Evolutionary conservation across 2,797 vertebrate species (phyloP).

Genomic region (Valencia hispanica): DNA sequence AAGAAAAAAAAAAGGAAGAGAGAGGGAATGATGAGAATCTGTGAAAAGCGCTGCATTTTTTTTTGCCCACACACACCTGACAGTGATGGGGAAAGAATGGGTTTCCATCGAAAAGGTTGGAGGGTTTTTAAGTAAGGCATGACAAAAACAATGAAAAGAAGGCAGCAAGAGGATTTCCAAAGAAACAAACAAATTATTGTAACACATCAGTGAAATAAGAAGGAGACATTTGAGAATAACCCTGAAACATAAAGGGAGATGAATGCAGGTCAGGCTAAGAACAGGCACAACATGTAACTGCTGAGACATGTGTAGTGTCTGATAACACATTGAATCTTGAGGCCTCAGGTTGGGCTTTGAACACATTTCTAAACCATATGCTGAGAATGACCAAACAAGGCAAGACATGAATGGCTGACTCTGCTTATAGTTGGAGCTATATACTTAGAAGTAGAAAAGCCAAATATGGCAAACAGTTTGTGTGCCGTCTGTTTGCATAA

Average conservation of each 20-base stretch:
- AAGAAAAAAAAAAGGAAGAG: slow-evolving; percentile 35
- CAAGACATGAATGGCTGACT: neutral
- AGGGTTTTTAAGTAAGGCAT: slow-evolving; percentile 21
- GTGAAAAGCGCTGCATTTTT: slow-evolving; percentile 22
- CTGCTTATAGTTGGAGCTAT: neutral
- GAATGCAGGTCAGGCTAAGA: neutral
- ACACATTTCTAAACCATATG: neutral
- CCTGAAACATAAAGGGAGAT: slow-evolving; percentile 6
- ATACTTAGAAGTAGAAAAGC: neutral
- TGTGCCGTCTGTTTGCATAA: neutral
- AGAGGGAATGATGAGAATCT: slow-evolving; percentile 44
- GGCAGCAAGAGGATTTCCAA: slow-evolving; percentile 20
- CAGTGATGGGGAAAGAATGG: slow-evolving; percentile 35
- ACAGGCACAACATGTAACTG: slow-evolving; percentile 12
- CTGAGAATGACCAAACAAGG: neutral
- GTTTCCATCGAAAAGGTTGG: slow-evolving; percentile 14
- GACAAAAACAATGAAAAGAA: slow-evolving; percentile 9
- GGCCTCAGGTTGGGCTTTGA: neutral
- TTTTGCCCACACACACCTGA: slow-evolving; percentile 48
- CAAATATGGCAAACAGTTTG: neutral
- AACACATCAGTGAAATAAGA: neutral
- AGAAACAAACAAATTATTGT: slow-evolving; percentile 21
- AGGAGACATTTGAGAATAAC: slow-evolving; percentile 22
- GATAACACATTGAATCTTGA: neutral
- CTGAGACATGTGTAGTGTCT: neutral